Conservation (phyloP, 2,797 vertebrate species). For the Alca torda region DNA sequence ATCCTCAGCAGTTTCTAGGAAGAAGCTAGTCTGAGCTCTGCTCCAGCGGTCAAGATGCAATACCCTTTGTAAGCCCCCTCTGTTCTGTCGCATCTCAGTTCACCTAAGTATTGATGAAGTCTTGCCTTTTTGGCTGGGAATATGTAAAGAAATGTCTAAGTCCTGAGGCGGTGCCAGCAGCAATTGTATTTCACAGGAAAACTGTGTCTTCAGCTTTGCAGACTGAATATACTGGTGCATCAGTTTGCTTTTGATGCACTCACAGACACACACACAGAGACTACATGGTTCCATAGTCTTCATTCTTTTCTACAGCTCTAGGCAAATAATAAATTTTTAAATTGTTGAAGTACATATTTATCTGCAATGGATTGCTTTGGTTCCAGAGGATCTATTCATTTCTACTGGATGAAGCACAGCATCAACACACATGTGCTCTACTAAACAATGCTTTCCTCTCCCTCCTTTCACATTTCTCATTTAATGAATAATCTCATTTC, state of each 20-base stretch:
- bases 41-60: neutral
- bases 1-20: neutral
- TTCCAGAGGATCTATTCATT: neutral
- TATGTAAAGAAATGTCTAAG: neutral
- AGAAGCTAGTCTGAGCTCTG: neutral
- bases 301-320: neutral
- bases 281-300: neutral
- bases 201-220: neutral
- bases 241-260: neutral
- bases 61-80: neutral
- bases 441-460: neutral
- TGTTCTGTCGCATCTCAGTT: neutral
- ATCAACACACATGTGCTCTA: neutral
- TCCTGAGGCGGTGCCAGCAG: neutral
- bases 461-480: neutral
- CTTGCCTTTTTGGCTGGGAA: neutral
- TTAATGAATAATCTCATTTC: slow-evolving; percentile 12
- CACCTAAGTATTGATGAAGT: neutral
- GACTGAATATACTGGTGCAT: neutral
- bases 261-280: neutral
- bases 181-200: neutral
- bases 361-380: neutral
- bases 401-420: neutral
- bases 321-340: neutral
- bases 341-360: neutral